Evolutionary conservation across 2,888 invertebrate genomes (phyloP), one percentile per base, ranked within the genome.

Genomic region (Lochmaea crataegi): DNA sequence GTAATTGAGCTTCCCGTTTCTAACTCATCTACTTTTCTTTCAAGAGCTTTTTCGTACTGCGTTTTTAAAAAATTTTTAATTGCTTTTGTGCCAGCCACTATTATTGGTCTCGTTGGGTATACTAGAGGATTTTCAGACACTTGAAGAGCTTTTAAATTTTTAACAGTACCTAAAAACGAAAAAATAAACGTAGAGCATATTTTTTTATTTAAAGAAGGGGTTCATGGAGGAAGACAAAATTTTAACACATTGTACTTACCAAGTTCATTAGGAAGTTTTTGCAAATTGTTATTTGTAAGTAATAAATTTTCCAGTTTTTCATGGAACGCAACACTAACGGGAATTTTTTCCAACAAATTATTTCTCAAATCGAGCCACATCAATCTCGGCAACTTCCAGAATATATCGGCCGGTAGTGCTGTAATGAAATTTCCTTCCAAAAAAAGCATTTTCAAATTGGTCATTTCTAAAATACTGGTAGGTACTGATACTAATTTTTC

Each of bases 361-460:
- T 90, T 89, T 79, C 93, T 88, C 10, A 92, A 81, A 82, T 93
- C 93, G 10, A 93, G 83, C 90, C 92, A 93, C 83, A 88, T 89
- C 1, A 93, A 86, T 80, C 85, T 86, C 10, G 88, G 88, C 16
- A 92, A 83, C 53, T 84, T 85, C 18, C 85, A 84, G 80, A 93
- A 93, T 67, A 93, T 86, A 77, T 90, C 88, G 2, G 89, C 88
- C 0, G 92, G 91, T 32, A 74, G 82, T 53, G 81, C 80, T 67
- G 81, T 83, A 2, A 93, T 84, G 63, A 85, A 83, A 81, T 93
- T 93, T 64, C 90, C 89, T 77, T 89, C 88, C 69, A 90, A 80
- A 78, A 89, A 90, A n/a, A 90, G 79, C 88, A 89, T 89, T 84
- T 88, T 85, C 63, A 87, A 76, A 75, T 86, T 85, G 38, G 65